Conservation (phyloP, 2,888 invertebrate genomes). For the Acanthosepion esculentum region DNA sequence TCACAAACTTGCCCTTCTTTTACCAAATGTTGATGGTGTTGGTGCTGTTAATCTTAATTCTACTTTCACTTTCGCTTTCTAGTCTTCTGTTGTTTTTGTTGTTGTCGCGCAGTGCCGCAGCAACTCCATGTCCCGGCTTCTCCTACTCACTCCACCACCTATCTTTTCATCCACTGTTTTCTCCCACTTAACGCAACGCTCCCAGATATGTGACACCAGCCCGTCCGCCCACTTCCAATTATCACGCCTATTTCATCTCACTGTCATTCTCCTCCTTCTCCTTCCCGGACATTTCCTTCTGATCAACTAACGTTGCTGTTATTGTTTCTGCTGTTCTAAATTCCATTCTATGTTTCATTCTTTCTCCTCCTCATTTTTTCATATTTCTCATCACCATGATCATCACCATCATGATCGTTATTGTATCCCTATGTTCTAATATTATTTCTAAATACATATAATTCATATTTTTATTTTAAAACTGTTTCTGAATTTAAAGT, state of each 20-base stretch:
- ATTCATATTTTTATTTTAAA: no score
- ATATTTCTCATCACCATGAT: not conserved
- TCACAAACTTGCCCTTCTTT: not conserved
- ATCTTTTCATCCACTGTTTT: not conserved
- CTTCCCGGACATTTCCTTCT: not conserved
- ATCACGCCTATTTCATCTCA: not conserved
- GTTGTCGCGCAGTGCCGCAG: not conserved
- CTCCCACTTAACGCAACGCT: not conserved
- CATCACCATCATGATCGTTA: not conserved
- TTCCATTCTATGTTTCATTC: not conserved
- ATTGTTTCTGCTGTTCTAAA: not conserved
- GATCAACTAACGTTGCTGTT: not conserved
- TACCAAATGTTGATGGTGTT: not conserved
- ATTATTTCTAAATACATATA: no score
- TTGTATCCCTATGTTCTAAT: no score
- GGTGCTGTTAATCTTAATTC: not conserved
- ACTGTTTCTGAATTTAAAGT: no score
- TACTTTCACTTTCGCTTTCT: not conserved
- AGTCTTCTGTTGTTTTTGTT: not conserved
- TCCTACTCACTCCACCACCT: not conserved
- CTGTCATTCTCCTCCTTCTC: not conserved
- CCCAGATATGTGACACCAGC: conserved; percentile 22
- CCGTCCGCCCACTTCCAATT: not conserved
- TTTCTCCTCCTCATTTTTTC: not conserved
- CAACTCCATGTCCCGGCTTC: not conserved